Base-by-base conservation (phyloP, 2,797 vertebrate species). In the Enteromius thamalakanensis region DNA sequence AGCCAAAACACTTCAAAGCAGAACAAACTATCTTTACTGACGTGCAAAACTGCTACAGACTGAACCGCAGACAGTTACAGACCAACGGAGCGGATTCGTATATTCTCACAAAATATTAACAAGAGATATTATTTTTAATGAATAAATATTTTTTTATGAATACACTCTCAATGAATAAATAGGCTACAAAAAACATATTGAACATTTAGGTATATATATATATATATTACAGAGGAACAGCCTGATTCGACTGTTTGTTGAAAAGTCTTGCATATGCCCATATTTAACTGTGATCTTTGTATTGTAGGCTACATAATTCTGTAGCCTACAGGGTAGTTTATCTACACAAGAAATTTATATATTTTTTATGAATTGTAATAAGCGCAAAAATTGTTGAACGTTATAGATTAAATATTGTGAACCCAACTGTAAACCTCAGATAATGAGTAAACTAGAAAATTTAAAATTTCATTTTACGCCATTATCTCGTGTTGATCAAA, bases 1-100 rank as follows among this genome's bases (percentile, higher is more conserved):
- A 58, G 32, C 26, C 71, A 74, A 74, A 26, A 58, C 4, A 60
- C 74, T 76, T 76, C 34, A 60, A 76, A 26, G 21, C 53, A 26
- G 53, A 76, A 60, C 53, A 76, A 26, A 26, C 26, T 26, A 26
- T 26, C 26, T 26, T 26, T 26, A 26, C 26, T 26, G 26, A 26
- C 26, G 26, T 26, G 26, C 26, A 26, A 76, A 76, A 76, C 53
- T 23, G n/a, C n/a, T 26, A 75, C 71, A 6, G 55, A 15, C 49
- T 55, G n/a, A 60, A 26, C 34, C 2, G n/a, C 74, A 75, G 51
- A 58, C 32, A 40, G 51, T 58, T 23, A 17, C 21, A 4, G 34
- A 21, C 32, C 32, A 58, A 37, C 40, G 72, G 21, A 60, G 4
- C 32, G 40, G 21, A 34, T 58, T 76, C 51, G 34, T n/a, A 21